Conservation (phyloP, 1,140 invertebrate genomes). For the Schlechtendalia chinensis region DNA sequence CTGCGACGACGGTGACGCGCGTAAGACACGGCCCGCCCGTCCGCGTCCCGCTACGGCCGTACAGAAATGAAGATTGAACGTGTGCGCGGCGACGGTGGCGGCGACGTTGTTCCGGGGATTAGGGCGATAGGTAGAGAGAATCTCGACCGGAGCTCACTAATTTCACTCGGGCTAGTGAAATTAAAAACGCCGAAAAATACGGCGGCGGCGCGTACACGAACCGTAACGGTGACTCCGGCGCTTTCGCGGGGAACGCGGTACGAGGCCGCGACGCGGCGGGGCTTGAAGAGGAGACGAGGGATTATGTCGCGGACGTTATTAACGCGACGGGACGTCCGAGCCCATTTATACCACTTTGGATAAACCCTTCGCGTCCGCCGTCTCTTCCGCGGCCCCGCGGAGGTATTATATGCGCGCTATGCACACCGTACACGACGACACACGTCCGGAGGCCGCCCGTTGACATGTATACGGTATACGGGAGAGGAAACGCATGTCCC, state of each 20-base stretch:
- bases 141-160: constrained; percentile 36
- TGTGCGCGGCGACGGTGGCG: background rate
- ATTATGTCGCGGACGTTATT: constrained; percentile 45
- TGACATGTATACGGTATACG: background rate
- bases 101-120: background rate
- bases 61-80: constrained; percentile 41
- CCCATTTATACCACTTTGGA: constrained; percentile 49
- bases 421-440: too few relatives aligned
- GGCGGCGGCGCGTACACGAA: background rate
- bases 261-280: too few relatives aligned
- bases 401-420: too few relatives aligned
- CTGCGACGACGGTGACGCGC: background rate
- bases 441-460: too few relatives aligned
- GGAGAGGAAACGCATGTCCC: background rate
- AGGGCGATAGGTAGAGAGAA: constrained; percentile 23
- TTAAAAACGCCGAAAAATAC: constrained; percentile 32
- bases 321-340: constrained; percentile 30
- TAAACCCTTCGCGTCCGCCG: background rate
- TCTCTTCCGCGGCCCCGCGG: background rate
- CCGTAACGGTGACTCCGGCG: too few relatives aligned
- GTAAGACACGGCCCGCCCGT: too few relatives aligned
- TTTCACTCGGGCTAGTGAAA: constrained; percentile 33
- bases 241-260: too few relatives aligned
- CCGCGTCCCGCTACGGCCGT: background rate
- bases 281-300: too few relatives aligned